Percentiles rank a stretch among this genome's conserved stretches.
These are phyloP conservation scores for Aphyosemion australe DNA, from an alignment of 2,113 vertebrate genomes.

Conservation along the genomic window DNA sequence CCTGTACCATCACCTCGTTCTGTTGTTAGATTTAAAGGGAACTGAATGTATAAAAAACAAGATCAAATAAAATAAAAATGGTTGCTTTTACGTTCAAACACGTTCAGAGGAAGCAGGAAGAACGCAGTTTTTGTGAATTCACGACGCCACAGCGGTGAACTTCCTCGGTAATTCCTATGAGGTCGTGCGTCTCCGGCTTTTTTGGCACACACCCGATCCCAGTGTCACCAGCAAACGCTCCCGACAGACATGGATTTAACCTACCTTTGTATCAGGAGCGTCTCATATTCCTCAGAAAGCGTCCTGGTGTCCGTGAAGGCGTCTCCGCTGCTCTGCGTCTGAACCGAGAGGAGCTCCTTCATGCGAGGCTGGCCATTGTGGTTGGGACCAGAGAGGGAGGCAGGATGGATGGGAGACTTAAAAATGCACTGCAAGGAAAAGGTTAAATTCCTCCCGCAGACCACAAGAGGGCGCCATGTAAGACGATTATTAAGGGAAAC, in stretches of 20 bases:
- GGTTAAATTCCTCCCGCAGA: background rate
- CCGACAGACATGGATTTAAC: background rate
- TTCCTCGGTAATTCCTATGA: conserved; percentile 54
- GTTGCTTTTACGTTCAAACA: background rate
- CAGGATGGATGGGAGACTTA: conserved; percentile 45
- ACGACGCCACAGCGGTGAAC: conserved; percentile 52
- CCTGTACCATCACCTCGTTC: background rate
- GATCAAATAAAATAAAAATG: background rate
- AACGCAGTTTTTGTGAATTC: too few relatives aligned
- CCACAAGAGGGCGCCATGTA: conserved; percentile 59
- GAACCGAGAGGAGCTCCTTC: conserved; percentile 37
- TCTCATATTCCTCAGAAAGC: conserved; percentile 22
- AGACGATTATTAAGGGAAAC: too few relatives aligned
- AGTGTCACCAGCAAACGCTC: background rate
- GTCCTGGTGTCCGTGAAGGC: conserved; percentile 4
- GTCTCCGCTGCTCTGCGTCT: conserved; percentile 45
- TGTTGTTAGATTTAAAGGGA: too few relatives aligned
- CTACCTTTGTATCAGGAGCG: conserved; percentile 46
- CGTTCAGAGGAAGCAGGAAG: background rate
- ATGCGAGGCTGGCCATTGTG: conserved; percentile 58
- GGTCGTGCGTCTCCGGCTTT: conserved; percentile 31
- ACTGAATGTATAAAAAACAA: background rate
- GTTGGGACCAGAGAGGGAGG: conserved; percentile 43
- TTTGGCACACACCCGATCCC: background rate
- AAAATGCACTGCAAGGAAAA: background rate